Base-by-base conservation (phyloP, 2,888 invertebrate genomes). In the Aromia moschata region DNA sequence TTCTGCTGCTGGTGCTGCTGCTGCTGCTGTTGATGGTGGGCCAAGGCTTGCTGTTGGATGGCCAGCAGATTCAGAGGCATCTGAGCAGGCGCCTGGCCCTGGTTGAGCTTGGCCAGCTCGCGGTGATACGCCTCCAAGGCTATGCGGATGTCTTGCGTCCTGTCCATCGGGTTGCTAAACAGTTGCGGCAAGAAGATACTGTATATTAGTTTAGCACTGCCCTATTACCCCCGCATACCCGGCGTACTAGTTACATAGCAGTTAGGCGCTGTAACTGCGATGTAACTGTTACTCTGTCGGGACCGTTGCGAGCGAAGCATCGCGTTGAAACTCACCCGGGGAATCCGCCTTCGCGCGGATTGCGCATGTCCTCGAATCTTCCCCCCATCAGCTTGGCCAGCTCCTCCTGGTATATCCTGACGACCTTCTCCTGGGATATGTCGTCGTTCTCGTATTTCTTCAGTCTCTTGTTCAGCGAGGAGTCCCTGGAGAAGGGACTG, bases 401-500 rank as follows among this genome's bases (percentile, higher is more conserved):
- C 79, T 98, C 96, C 77, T 96, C 96, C 75, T 97, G 96, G 79
- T 97, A 97, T 75, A 97, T 94, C 75, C 95, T 87, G 37, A 93
- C 91, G 73, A 97, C 94, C 81, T 96, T 96, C 78, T 98, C 98
- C 78, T 97, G 96, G 33, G 97, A 93, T 82, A 97, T 93, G 83
- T 96, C 96, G 80, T 93, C 94, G 81, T 94, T 93, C 80, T 93
- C 93, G 82, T 93, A 94, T 74, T 94, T 93, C 77, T 92, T 90
- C 77, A 92, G 83, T 78, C 91, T 86, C 79, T 91, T 85, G 73
- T 88, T 91, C 77, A 90, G 88, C 75, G 87, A 86, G 31, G 86
- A 85, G 55, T 89, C 89, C 83, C 88, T 87, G 59, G 90, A 90
- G 78, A 92, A 91, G 1, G 94, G 94, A 49, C 93, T 93, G 12